Percentiles rank a stretch among this genome's conserved stretches.
Evolutionary conservation across 2,113 vertebrate genomes (phyloP).

Genomic region (Sebastes fasciatus): DNA sequence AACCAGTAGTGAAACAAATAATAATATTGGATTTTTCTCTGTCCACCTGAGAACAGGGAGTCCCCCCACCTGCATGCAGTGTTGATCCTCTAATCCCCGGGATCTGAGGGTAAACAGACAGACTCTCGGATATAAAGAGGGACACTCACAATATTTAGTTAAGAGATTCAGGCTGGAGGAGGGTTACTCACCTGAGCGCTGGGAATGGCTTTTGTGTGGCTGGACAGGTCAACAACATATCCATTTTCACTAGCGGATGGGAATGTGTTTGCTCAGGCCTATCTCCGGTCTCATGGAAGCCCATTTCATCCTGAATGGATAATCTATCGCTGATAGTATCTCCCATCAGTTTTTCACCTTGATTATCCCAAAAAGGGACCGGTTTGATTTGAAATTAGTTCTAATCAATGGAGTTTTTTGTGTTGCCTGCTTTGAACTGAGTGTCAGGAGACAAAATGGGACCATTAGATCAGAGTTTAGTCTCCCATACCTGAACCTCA

Average conservation of each 20-base stretch:
- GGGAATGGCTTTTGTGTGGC: conserved; percentile 76
- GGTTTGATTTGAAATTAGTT: conserved; percentile 8
- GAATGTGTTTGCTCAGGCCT: conserved; percentile 78
- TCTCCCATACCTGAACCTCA: background rate
- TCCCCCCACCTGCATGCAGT: conserved; percentile 30
- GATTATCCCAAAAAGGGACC: background rate
- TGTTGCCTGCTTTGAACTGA: background rate
- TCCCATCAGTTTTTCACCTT: conserved; percentile 5
- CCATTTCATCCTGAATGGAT: conserved; percentile 55
- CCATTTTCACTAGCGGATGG: conserved; percentile 82
- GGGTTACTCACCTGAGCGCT: conserved; percentile 86
- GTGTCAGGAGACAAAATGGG: background rate
- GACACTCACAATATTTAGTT: conserved; percentile 89
- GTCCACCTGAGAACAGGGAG: conserved; percentile 8
- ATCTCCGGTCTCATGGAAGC: conserved; percentile 69
- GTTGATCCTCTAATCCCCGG: conserved; percentile 79
- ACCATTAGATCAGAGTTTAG: conserved; percentile 6
- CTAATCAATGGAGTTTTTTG: background rate
- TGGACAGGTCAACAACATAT: conserved; percentile 80
- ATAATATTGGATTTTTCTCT: background rate
- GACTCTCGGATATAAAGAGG: conserved; percentile 83
- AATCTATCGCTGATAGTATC: conserved; percentile 58
- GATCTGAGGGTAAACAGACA: conserved; percentile 83
- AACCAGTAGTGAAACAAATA: background rate
- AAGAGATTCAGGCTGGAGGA: conserved; percentile 86